Conservation (phyloP, 2,113 vertebrate genomes). For the Tamias sibiricus region DNA sequence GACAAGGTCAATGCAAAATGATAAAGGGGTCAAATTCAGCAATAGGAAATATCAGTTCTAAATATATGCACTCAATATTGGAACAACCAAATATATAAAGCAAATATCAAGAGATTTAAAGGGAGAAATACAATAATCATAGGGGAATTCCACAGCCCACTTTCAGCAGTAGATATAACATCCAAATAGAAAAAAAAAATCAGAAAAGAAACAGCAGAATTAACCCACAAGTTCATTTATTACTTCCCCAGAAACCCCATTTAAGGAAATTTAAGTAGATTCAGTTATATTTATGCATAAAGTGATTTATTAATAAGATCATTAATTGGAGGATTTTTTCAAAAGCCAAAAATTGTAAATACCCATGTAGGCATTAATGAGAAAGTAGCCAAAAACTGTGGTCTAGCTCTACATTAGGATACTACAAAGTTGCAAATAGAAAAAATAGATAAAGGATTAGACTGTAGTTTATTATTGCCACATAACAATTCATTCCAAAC, state of each 20-base stretch:
- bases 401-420: neutral
- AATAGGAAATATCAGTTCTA: too few relatives aligned
- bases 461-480: neutral
- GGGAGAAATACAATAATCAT: too few relatives aligned
- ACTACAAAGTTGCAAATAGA: neutral
- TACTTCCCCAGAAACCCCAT: neutral
- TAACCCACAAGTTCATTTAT: neutral
- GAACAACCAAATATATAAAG: too few relatives aligned
- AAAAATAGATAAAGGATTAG: neutral
- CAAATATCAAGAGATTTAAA: too few relatives aligned
- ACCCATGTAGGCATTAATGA: neutral
- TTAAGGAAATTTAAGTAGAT: constrained; percentile 18
- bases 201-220: neutral
- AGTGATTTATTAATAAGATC: neutral
- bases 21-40: too few relatives aligned
- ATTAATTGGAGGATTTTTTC: neutral
- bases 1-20: too few relatives aligned
- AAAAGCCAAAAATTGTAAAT: neutral
- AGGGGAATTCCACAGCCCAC: too few relatives aligned
- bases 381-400: neutral
- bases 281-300: too few relatives aligned
- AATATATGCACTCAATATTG: too few relatives aligned
- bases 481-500: neutral
- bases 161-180: too few relatives aligned
- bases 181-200: too few relatives aligned